phyloP scores from a whole-genome alignment of 1,140 invertebrate genomes.

The Trigoniulus corallinus region DNA sequence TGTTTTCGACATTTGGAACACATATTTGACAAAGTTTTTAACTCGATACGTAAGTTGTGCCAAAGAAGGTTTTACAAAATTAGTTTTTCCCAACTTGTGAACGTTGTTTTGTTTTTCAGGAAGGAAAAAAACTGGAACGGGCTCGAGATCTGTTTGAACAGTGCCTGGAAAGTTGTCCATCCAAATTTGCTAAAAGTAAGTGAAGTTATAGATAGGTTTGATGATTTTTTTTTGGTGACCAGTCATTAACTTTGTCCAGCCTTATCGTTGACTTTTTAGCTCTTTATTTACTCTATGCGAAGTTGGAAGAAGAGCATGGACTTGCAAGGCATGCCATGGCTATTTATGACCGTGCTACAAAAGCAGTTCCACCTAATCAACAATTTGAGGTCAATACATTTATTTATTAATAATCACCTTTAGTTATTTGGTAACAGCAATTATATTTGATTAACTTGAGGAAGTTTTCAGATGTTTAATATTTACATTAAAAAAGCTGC shows the following conservation, averaged over 20 bases:
- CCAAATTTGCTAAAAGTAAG: slow-evolving; percentile 78
- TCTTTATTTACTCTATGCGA: slow-evolving; percentile 91
- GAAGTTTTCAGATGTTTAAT: slow-evolving; percentile 66
- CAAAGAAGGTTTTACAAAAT: not conserved
- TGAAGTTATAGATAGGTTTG: too few species aligned
- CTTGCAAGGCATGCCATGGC: slow-evolving; percentile 93
- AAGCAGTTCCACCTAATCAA: slow-evolving; percentile 75
- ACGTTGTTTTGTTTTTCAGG: slow-evolving; percentile 24
- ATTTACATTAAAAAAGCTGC: slow-evolving; percentile 97
- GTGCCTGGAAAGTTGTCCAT: slow-evolving; percentile 87
- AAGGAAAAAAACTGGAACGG: slow-evolving; percentile 87
- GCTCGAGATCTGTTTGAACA: slow-evolving; percentile 97
- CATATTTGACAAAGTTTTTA: slow-evolving; percentile 93
- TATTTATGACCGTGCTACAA: slow-evolving; percentile 89
- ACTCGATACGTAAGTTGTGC: slow-evolving; percentile 54
- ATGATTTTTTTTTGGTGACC: not conserved
- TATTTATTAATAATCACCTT: slow-evolving; percentile 5
- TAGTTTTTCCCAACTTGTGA: not conserved
- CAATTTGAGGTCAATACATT: slow-evolving; percentile 55
- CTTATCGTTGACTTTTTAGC: slow-evolving; percentile 28
- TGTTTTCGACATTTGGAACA: slow-evolving; percentile 99
- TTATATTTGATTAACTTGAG: not conserved
- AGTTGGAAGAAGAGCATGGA: slow-evolving; percentile 96
- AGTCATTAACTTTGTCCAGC: slow-evolving; percentile 3
- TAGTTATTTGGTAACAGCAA: not conserved